phyloP scores from a whole-genome alignment of 2,888 invertebrate species.

The Cosmia pyralina region DNA sequence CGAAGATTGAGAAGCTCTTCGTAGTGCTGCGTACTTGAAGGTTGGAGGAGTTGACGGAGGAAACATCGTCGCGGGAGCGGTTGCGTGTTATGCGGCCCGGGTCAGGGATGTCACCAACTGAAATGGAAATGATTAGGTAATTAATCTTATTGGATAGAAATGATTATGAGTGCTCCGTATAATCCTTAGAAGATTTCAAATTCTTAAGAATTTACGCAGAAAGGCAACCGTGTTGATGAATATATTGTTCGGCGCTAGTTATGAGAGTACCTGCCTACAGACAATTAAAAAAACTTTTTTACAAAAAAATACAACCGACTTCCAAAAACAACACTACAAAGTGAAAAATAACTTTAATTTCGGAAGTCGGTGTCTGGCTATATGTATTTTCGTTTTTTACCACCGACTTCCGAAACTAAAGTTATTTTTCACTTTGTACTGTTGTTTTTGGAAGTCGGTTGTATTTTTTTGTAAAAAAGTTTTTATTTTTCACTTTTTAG shows the following conservation, averaged over 20 bases:
- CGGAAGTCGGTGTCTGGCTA: no score
- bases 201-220: background rate
- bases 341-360: no score
- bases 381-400: no score
- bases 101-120: conserved; percentile 96
- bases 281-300: no score
- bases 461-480: no score
- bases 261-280: background rate
- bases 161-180: no score
- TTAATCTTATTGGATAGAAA: background rate
- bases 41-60: conserved; percentile 91
- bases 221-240: background rate
- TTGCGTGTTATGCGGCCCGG: conserved; percentile 91
- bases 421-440: no score
- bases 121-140: conserved; percentile 58
- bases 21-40: conserved; percentile 93
- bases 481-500: no score
- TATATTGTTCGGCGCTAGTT: background rate
- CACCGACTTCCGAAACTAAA: no score
- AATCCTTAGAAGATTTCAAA: background rate
- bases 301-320: no score
- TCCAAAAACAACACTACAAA: no score
- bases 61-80: conserved; percentile 94
- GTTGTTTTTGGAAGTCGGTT: no score
- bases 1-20: conserved; percentile 94